phyloP scores from a whole-genome alignment of 2,113 vertebrate genomes.

The Noctilio leporinus region DNA sequence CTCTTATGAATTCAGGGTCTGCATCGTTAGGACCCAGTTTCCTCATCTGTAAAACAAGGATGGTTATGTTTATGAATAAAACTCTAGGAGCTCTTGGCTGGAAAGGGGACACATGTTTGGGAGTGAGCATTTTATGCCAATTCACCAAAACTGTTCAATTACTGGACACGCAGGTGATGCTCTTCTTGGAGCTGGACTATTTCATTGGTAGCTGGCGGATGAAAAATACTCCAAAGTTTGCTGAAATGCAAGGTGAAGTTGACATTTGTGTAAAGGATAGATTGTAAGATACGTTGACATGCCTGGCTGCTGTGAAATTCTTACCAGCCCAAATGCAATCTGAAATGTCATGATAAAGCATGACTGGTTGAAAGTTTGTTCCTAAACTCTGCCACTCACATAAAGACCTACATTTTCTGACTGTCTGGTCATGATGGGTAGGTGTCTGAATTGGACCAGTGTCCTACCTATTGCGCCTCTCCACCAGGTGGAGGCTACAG shows the following conservation, averaged over 20 bases:
- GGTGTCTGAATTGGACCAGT: neutral
- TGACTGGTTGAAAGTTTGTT: neutral
- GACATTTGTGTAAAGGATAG: fast-evolving
- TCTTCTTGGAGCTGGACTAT: neutral
- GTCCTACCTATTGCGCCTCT: neutral
- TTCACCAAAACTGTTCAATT: neutral
- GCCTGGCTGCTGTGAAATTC: neutral
- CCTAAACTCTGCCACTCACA: fast-evolving
- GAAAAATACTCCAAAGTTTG: neutral
- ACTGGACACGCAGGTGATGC: too few species aligned
- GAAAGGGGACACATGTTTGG: neutral
- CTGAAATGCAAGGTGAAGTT: neutral
- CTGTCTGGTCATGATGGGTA: neutral
- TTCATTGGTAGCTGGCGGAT: neutral
- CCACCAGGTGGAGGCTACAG: neutral
- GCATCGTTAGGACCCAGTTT: slow-evolving; percentile 12
- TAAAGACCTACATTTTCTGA: neutral
- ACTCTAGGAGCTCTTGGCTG: neutral
- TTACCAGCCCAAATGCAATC: neutral
- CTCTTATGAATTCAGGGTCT: neutral
- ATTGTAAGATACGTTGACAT: fast-evolving
- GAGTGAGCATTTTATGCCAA: neutral
- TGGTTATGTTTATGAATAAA: slow-evolving; percentile 50
- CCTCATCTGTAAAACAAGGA: slow-evolving; percentile 45
- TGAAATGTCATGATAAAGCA: neutral